phyloP scores from a whole-genome alignment of 2,113 vertebrate species.

The Prunella fulvescens region DNA sequence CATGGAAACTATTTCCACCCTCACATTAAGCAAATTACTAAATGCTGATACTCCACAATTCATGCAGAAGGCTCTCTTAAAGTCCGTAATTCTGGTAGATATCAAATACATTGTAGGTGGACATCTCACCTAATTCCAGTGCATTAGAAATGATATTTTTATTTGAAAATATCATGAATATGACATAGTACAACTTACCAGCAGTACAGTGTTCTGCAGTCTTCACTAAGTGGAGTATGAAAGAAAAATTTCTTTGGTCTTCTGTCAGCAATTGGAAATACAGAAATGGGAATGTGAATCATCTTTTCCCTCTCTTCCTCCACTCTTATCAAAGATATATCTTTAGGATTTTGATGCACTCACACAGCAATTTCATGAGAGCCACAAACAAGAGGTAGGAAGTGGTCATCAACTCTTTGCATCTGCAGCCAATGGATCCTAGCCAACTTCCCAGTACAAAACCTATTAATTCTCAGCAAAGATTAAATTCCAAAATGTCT shows the following conservation, averaged over 20 bases:
- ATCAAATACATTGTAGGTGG: not conserved
- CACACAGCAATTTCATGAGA: not conserved
- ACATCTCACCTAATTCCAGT: not conserved
- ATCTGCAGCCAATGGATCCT: not conserved
- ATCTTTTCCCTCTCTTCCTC: not conserved
- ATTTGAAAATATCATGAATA: not conserved
- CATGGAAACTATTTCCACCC: not conserved
- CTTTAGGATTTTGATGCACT: not conserved
- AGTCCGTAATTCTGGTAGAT: not conserved
- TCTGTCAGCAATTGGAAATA: not conserved
- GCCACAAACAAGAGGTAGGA: not conserved
- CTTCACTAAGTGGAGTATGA: rapidly evolving
- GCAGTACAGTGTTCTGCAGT: not conserved
- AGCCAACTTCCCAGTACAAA: not conserved
- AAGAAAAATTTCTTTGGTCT: not conserved
- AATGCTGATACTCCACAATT: not conserved
- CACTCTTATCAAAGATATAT: not conserved
- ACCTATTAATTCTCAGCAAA: not conserved
- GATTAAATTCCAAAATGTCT: not conserved
- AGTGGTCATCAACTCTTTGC: not conserved
- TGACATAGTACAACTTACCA: not conserved
- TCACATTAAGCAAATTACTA: not conserved
- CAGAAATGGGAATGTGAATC: not conserved
- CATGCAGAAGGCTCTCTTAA: not conserved
- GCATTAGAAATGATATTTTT: not conserved